Conservation (phyloP, 2,888 invertebrate species). For the Bursaphelenchus okinawaensis region DNA sequence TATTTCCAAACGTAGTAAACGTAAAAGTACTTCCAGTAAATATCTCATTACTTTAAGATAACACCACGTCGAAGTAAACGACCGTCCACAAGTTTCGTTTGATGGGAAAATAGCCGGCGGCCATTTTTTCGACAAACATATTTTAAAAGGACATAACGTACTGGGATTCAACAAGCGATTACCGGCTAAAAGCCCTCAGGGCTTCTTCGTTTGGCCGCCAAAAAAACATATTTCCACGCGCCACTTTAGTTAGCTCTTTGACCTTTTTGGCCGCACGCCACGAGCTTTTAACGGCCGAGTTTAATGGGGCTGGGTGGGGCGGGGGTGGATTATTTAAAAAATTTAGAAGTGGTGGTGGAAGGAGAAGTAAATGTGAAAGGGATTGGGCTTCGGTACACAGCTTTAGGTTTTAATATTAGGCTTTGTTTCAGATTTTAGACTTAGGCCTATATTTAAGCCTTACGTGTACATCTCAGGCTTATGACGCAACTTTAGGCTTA, state of each 20-base stretch:
- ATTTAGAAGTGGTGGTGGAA: not conserved
- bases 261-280: too few species aligned
- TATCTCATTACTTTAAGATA: not conserved
- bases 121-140: not conserved
- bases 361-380: not conserved
- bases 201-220: not conserved
- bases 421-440: too few species aligned
- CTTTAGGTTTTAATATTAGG: too few species aligned
- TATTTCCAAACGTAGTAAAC: too few species aligned
- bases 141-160: not conserved
- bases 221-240: not conserved
- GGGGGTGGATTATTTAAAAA: not conserved
- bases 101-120: not conserved
- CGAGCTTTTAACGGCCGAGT: too few species aligned
- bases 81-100: too few species aligned
- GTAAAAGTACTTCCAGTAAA: too few species aligned
- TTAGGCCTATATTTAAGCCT: too few species aligned
- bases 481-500: too few species aligned
- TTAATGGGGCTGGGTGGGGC: not conserved
- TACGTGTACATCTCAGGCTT: too few species aligned
- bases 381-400: not conserved
- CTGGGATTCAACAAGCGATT: not conserved
- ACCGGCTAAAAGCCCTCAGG: not conserved
- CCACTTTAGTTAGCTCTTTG: not conserved
- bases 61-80: not conserved